phyloP scores from a whole-genome alignment of 1,140 invertebrate species.

The Caligus rogercresseyi region DNA sequence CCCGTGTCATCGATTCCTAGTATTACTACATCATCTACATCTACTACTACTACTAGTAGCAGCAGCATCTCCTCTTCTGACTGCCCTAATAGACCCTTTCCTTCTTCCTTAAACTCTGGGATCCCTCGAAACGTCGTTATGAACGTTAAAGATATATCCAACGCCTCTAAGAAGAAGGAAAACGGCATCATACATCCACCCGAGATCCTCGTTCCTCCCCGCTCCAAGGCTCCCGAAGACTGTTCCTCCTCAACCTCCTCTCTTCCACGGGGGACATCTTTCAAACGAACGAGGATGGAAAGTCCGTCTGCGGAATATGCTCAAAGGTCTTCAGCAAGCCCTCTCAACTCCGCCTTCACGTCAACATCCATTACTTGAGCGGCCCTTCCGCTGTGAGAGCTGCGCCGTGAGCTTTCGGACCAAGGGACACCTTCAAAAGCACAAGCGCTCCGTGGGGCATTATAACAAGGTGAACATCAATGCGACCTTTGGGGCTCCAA shows the following conservation, averaged over 20 bases:
- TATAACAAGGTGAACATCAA: slow-evolving; percentile 75
- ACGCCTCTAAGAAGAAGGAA: not conserved
- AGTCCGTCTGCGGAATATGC: slow-evolving; percentile 67
- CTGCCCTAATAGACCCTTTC: not conserved
- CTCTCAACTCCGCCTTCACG: slow-evolving; percentile 69
- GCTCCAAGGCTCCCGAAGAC: not conserved
- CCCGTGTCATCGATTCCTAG: not conserved
- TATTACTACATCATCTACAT: not conserved
- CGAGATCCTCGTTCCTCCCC: not conserved
- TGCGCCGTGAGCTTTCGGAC: slow-evolving; percentile 64
- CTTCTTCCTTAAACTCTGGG: slow-evolving; percentile 5
- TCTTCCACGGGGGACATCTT: slow-evolving; percentile 1
- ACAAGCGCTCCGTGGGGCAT: slow-evolving; percentile 70
- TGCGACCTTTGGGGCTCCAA: slow-evolving; percentile 60
- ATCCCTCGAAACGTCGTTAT: slow-evolving; percentile 11
- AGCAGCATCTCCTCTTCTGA: no score
- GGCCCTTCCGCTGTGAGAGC: slow-evolving; percentile 71
- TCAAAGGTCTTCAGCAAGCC: slow-evolving; percentile 75
- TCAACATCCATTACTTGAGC: slow-evolving; percentile 89
- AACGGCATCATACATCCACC: not conserved
- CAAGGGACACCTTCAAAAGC: slow-evolving; percentile 77
- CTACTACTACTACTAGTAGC: no score
- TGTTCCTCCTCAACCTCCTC: not conserved
- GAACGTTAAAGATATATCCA: slow-evolving; percentile 17
- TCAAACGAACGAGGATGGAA: slow-evolving; percentile 44